A percentile compares a stretch with the other conserved stretches of the same genome.
Conservation (phyloP, 53 echinoderm and acorn worm species). For the Apostichopus leukothele region DNA sequence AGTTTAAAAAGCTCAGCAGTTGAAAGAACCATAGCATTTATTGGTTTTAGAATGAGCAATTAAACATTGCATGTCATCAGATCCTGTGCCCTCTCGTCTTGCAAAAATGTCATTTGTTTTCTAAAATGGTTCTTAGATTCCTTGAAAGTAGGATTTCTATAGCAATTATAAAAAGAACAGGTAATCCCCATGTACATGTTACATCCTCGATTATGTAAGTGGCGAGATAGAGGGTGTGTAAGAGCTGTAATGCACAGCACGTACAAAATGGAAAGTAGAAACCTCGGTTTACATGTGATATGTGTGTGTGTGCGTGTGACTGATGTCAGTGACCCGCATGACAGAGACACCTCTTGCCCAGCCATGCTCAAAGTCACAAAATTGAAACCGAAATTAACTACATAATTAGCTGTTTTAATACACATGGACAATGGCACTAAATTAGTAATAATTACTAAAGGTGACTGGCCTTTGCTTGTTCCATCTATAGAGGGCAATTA, state of each 20-base stretch:
- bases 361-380: not conserved
- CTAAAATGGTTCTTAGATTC: slow-evolving; percentile 3
- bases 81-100: not conserved
- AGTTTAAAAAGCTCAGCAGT: no score
- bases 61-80: not conserved
- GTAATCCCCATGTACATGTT: not conserved
- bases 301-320: no score
- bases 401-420: no score
- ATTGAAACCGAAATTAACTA: not conserved
- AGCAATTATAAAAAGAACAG: slow-evolving; percentile 13
- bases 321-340: no score
- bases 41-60: not conserved
- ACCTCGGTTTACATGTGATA: no score
- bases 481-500: no score
- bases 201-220: not conserved
- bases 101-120: not conserved
- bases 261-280: no score
- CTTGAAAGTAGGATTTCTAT: slow-evolving; percentile 7
- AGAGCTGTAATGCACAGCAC: no score
- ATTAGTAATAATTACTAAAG: no score
- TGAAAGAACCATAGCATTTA: no score
- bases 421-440: no score
- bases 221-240: not conserved
- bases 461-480: no score
- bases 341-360: not conserved